Evolutionary conservation across 1,140 invertebrate genomes (phyloP).

Genomic region (Cyclina sinensis): DNA sequence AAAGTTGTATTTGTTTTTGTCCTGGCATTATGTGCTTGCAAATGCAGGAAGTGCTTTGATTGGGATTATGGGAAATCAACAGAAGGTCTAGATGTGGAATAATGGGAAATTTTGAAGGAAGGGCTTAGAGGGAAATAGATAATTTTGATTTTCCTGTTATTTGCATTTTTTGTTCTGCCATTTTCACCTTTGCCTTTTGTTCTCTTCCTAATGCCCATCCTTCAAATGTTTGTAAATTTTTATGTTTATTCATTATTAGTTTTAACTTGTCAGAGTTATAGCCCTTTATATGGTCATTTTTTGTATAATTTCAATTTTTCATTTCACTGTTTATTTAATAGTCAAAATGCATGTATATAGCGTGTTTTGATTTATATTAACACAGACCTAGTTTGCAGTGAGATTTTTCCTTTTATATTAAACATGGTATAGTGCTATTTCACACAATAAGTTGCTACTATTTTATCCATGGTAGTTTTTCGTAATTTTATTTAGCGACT

Average conservation of each 20-base stretch:
- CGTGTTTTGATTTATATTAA: not conserved
- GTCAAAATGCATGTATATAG: constrained; percentile 8
- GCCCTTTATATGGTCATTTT: not conserved
- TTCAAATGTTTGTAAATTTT: not conserved
- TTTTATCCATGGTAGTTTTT: not conserved
- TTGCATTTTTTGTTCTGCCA: not conserved
- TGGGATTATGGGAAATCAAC: no score
- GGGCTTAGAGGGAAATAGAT: no score
- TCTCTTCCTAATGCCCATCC: not conserved
- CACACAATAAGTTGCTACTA: not conserved
- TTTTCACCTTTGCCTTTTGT: not conserved
- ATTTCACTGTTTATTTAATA: not conserved
- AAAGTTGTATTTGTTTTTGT: not conserved
- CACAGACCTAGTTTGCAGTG: not conserved
- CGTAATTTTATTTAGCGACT: no score
- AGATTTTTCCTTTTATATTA: not conserved
- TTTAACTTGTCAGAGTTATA: not conserved
- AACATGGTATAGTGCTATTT: constrained; percentile 25
- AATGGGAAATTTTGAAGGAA: no score
- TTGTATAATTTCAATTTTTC: not conserved
- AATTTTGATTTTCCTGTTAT: no score
- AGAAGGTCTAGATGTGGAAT: no score
- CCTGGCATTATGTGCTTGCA: not conserved
- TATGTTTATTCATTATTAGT: not conserved
- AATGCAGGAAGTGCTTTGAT: not conserved